Percentiles rank a stretch among this genome's conserved stretches.
These are phyloP conservation scores for Palythoa caribaeorum DNA, from an alignment of 92 coral and sea anemone species.

Conservation along the genomic window DNA sequence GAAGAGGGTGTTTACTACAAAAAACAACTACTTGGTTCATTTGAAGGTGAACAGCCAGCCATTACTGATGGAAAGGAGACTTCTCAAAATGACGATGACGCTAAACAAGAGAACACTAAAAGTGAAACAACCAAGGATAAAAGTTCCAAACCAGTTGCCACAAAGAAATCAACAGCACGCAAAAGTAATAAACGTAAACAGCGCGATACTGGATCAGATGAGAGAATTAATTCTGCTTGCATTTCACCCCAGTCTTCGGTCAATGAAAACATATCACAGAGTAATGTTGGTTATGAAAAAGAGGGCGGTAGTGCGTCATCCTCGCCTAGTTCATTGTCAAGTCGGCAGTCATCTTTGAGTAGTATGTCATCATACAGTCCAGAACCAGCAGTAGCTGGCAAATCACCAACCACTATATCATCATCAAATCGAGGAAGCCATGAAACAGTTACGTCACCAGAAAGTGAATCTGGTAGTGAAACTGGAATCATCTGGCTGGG, in stretches of 20 bases:
- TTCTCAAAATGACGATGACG: not conserved
- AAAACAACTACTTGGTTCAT: constrained; percentile 31
- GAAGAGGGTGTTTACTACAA: constrained; percentile 69
- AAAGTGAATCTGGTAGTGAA: not conserved
- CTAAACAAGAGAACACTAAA: constrained; percentile 8
- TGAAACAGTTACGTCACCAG: constrained; percentile 26
- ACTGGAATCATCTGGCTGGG: not conserved
- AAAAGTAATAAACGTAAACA: constrained; percentile 29
- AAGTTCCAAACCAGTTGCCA: not conserved
- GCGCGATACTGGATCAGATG: not conserved
- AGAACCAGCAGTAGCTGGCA: not conserved
- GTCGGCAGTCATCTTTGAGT: not conserved
- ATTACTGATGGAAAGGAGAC: constrained; percentile 34
- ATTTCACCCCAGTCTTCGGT: constrained; percentile 8
- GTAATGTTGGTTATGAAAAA: not conserved
- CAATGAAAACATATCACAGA: not conserved
- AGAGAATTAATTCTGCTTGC: not conserved
- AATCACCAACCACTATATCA: not conserved
- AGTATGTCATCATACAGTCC: constrained; percentile 26
- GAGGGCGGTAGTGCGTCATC: not conserved
- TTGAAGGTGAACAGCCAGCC: constrained; percentile 23
- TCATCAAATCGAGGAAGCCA: not conserved
- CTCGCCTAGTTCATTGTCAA: not conserved
- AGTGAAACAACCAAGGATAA: not conserved
- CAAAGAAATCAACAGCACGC: constrained; percentile 8